Evolutionary conservation across 2,113 vertebrate species (phyloP), one percentile per base, ranked within the genome.

Genomic region (Noctilio leporinus): DNA sequence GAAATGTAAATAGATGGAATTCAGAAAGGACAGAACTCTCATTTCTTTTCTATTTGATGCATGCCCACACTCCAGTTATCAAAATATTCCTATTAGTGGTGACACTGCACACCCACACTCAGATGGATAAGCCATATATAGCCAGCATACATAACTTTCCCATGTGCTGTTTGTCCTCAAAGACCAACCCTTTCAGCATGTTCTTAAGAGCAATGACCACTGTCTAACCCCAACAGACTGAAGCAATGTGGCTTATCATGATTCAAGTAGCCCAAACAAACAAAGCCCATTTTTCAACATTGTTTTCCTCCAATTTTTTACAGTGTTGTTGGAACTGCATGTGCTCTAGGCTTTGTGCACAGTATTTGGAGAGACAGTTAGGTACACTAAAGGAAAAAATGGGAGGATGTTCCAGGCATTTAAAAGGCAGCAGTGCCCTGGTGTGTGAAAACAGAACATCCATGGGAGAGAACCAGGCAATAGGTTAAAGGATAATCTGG

Each of bases 231-330:
- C 22, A 64, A 28, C 1, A 30, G 4, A 3, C 9, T 4, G 17
- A 30, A 20, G 10, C 26, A 2, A 6, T 0, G 3, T 9, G 47
- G 24, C 10, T 10, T 7, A 10, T 30, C 1, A 3, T 2, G 15
- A 30, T 8, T n/a, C 73, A n/a, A 47, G 59, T 8, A 73, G 12
- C 62, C 55, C 43, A 4, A 5, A 30, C 9, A 5, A 77, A 19
- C 76, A 40, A 64, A 65, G 33, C 43, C 38, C 16, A 17, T 53
- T 3, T 38, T 11, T 1, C 14, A 14, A 65, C 26, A 38, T 28
- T 20, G 11, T 57, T 73, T 26, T 81, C 49, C 12, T 83, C 30
- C 16, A 24, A 0, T 40, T 19, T 67, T 28, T 33, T 64, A 4
- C 20, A 30, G 64, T 28, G 17, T 19, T 17, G 11, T 43, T 45